phyloP scores from a whole-genome alignment of 2,113 vertebrate genomes.

The Orthonyx spaldingii region DNA sequence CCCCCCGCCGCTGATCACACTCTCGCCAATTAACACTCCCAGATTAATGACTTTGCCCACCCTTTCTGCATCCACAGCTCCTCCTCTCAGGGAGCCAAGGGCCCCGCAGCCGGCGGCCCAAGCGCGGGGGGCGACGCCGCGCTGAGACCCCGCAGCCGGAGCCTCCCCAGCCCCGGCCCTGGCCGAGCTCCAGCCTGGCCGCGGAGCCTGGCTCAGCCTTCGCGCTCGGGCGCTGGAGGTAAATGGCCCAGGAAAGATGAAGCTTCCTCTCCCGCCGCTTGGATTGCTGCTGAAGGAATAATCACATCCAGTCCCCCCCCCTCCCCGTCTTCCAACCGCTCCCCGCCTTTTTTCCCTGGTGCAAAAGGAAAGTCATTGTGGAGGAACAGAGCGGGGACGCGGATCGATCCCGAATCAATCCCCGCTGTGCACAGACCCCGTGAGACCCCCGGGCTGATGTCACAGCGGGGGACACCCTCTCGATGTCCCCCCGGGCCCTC shows the following conservation, averaged over 20 bases:
- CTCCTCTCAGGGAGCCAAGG: background rate
- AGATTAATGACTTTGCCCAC: background rate
- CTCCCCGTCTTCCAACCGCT: background rate
- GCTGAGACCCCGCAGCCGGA: background rate
- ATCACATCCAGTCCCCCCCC: constrained; percentile 30
- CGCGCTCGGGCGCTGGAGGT: constrained; percentile 22
- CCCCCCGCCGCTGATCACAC: background rate
- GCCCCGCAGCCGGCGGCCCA: background rate
- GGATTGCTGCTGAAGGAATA: constrained; percentile 59
- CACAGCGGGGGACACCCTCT: background rate
- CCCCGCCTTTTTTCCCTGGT: background rate
- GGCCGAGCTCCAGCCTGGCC: background rate
- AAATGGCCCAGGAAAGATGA: constrained; percentile 63
- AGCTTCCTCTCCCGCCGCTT: constrained; percentile 48
- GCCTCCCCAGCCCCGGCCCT: background rate
- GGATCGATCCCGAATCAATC: background rate
- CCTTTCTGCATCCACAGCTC: background rate
- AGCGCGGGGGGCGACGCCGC: rapidly evolving
- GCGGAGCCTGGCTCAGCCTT: constrained; percentile 15
- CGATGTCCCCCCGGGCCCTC: rapidly evolving
- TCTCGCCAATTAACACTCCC: background rate
- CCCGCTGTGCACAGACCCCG: background rate
- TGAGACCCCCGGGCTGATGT: background rate
- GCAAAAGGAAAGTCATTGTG: constrained; percentile 55
- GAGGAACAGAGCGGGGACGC: background rate